These are phyloP conservation scores for Columba janthina DNA, from an alignment of 2,113 vertebrate species.

Conservation along the genomic window DNA sequence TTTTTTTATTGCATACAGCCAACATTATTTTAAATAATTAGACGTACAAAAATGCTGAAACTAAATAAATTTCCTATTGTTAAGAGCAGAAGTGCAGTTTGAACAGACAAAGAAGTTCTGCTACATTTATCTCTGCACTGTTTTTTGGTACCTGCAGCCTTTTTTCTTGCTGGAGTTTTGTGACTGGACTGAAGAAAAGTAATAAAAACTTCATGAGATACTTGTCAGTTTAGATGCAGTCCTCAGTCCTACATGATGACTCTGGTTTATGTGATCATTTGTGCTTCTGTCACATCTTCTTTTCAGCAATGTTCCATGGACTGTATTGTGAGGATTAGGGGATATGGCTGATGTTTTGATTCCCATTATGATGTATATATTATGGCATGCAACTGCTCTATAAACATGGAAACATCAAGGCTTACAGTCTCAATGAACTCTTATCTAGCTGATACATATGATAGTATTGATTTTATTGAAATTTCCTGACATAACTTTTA, in stretches of 20 bases:
- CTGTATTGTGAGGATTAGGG: background rate
- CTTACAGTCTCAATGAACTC: background rate
- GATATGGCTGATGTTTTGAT: background rate
- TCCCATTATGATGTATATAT: background rate
- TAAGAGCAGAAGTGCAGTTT: background rate
- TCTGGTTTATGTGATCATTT: background rate
- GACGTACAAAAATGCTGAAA: background rate
- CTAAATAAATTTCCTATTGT: background rate
- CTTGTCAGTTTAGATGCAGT: background rate
- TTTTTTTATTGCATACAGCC: background rate
- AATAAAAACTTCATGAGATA: background rate
- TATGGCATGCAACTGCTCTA: background rate
- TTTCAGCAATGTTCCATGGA: background rate
- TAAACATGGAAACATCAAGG: background rate
- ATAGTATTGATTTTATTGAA: background rate
- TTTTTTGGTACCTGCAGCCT: background rate
- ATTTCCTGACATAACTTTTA: background rate
- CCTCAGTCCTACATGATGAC: background rate
- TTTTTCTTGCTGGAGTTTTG: background rate
- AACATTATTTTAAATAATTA: background rate
- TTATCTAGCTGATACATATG: background rate
- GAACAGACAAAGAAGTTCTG: background rate
- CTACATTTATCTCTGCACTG: background rate
- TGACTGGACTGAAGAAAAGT: background rate
- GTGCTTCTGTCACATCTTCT: background rate